phyloP scores from a whole-genome alignment of 2,113 vertebrate species.

The Narcine bancroftii region DNA sequence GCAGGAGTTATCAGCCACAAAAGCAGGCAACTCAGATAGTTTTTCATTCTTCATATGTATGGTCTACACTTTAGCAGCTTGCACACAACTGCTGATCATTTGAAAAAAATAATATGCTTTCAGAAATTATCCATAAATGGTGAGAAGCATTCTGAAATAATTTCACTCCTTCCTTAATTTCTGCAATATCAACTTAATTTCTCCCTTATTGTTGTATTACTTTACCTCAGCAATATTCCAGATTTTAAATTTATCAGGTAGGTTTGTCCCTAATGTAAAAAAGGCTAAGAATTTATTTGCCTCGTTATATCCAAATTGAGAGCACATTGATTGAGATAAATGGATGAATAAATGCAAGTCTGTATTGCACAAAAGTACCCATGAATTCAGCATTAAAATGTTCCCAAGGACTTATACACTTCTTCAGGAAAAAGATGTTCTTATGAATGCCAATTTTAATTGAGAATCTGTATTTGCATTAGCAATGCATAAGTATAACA shows the following conservation, averaged over 20 bases:
- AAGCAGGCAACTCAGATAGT: neutral
- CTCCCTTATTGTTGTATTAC: neutral
- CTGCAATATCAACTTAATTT: neutral
- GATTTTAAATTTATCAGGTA: neutral
- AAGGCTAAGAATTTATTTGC: neutral
- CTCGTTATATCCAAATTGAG: neutral
- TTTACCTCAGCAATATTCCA: neutral
- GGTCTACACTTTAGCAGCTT: neutral
- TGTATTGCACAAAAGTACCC: neutral
- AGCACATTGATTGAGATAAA: conserved; percentile 13
- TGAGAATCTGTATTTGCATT: neutral
- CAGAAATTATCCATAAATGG: neutral
- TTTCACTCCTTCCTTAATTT: neutral
- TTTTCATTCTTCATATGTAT: neutral
- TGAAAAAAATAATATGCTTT: neutral
- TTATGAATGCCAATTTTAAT: conserved; percentile 29
- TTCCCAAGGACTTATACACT: neutral
- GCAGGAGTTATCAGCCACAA: neutral
- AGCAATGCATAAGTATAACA: neutral
- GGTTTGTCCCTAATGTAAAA: neutral
- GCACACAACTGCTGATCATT: neutral
- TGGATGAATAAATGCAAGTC: neutral
- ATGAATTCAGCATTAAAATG: conserved; percentile 16
- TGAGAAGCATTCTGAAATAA: neutral
- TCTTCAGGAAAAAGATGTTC: neutral